A percentile compares a stretch with the other conserved stretches of the same genome.
Conservation (phyloP, 2,797 vertebrate genomes). For the Thaleichthys pacificus region DNA sequence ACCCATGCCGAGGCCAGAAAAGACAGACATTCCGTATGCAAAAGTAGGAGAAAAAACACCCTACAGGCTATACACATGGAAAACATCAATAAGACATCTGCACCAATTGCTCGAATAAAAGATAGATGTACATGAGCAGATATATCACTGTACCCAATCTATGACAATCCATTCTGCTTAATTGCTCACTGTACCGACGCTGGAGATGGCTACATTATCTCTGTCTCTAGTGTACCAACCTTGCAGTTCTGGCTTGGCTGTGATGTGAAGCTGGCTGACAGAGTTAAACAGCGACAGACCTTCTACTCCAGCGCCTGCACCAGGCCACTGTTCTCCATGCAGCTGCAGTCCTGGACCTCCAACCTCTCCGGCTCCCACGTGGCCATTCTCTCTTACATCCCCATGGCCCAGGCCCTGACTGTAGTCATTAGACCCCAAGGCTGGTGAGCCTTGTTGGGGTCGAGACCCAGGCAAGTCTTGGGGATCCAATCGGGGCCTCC, state of each 20-base stretch:
- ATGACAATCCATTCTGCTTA: too few relatives aligned
- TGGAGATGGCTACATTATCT: too few relatives aligned
- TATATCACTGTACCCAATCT: too few relatives aligned
- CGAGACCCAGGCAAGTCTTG: conserved; percentile 35
- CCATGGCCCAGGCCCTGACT: conserved; percentile 22
- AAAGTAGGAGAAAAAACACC: too few relatives aligned
- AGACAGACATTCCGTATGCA: too few relatives aligned
- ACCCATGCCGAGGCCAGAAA: too few relatives aligned
- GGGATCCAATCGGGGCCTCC: conserved; percentile 39
- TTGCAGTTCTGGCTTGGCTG: conserved; percentile 71
- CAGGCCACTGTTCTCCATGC: conserved; percentile 24
- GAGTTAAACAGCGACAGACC: conserved; percentile 66
- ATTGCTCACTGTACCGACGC: too few relatives aligned
- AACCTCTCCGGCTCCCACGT: background rate
- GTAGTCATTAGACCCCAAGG: conserved; percentile 23
- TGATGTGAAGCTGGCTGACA: conserved; percentile 71
- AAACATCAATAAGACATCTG: too few relatives aligned
- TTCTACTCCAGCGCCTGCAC: conserved; percentile 20
- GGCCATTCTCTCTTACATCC: conserved; percentile 17
- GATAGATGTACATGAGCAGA: too few relatives aligned
- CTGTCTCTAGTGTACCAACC: conserved; percentile 56
- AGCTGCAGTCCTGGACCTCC: conserved; percentile 19
- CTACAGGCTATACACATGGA: background rate
- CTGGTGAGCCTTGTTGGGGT: conserved; percentile 18
- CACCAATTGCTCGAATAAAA: too few relatives aligned